Evolutionary conservation across 2,888 invertebrate genomes (phyloP), one percentile per base, ranked within the genome.

Genomic region (Psylliodes chrysocephalus): DNA sequence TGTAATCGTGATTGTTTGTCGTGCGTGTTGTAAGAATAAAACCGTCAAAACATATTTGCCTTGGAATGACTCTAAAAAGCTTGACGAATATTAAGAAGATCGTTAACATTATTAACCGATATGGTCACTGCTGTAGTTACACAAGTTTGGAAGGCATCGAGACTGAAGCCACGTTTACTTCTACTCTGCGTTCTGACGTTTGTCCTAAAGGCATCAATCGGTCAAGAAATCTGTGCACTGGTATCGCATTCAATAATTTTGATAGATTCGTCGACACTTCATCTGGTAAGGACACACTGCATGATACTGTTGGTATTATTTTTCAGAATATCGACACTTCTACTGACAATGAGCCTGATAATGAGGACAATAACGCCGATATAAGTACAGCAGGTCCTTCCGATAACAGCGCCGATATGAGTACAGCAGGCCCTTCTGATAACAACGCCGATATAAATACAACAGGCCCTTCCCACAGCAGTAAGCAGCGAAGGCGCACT

Each of bases 171-270:
- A 65, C 67, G 14, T 64, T 51, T 55, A 30, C 64, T 14, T 38
- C 49, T 12, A 30, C 52, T 15, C 8, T 53, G 17, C 15, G 51
- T 17, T 33, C 49, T 12, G 47, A 46, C 17, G 30, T 63, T 33
- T 67, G 64, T 52, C 67, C 71, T 18, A 59, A 66, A 55, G 67
- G 33, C 19, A 61, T 67, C 8, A 22, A 17, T 22, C 44, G 17
- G 1, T 14, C 38, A 6, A 30, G 55, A 10, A 44, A 33, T 22
- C 46, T 62, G 28, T 51, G 51, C 15, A 62, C 63, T n/a, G 64
- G 69, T 12, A 14, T 67, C 2, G 69, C 69, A 3, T 69, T 22
- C 19, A 42, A 67, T 60, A 69, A 69, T 63, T 67, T 57, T 51
- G 67, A 67, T 53, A 12, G 66, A 30, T 69, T 63, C 30, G 67